These are phyloP conservation scores for Lamellibrachia luymesi DNA, from an alignment of 1,140 invertebrate species.

Conservation along the genomic window DNA sequence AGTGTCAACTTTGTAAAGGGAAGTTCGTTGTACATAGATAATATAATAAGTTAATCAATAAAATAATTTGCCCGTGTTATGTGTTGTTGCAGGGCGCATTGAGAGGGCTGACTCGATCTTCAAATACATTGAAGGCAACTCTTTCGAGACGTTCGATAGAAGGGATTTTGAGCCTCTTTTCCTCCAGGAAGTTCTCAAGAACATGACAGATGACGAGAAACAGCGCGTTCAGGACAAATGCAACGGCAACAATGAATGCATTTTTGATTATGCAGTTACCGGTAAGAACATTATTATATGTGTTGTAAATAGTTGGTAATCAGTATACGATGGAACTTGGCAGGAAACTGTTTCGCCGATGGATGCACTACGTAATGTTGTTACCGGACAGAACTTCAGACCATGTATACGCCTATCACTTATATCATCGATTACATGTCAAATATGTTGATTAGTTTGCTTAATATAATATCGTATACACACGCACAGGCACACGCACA, in stretches of 20 bases:
- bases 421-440: no score
- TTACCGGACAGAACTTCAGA: no score
- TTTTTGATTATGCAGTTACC: not conserved
- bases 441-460: no score
- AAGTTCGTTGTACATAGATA: no score
- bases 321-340: no score
- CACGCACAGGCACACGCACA: no score
- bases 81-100: not conserved
- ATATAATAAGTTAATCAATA: not conserved
- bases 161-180: not conserved
- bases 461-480: no score
- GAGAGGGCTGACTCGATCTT: not conserved
- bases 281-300: not conserved
- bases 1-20: no score
- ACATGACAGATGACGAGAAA: not conserved
- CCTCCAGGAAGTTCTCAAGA: not conserved
- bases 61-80: not conserved
- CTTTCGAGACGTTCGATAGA: not conserved
- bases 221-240: not conserved
- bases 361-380: no score
- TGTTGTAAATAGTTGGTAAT: no score
- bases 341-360: no score
- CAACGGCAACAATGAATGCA: not conserved
- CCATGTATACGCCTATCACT: no score
- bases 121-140: not conserved